Evolutionary conservation across 2,113 vertebrate species (phyloP).

Genomic region (Pica pica): DNA sequence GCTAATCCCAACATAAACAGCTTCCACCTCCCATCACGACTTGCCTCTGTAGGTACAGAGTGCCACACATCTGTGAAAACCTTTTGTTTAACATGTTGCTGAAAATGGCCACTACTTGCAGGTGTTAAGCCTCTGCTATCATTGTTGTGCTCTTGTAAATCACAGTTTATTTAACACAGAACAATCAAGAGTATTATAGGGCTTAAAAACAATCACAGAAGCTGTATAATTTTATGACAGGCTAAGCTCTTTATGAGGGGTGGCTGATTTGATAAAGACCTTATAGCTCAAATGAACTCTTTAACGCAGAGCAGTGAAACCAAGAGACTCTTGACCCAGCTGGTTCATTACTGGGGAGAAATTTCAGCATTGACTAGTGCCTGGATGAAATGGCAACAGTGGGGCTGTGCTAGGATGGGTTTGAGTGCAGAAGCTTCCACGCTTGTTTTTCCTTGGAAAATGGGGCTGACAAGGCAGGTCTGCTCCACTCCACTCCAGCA

Average conservation of each 20-base stretch:
- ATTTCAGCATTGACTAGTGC: background rate
- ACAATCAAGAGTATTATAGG: slow-evolving; percentile 67
- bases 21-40: background rate
- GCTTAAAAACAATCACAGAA: slow-evolving; percentile 73
- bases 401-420: background rate
- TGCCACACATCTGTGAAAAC: slow-evolving; percentile 23
- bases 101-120: background rate
- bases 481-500: background rate
- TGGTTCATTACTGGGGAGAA: background rate
- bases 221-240: slow-evolving; percentile 17
- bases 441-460: background rate
- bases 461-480: background rate
- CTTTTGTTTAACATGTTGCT: slow-evolving; percentile 24
- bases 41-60: background rate
- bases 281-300: slow-evolving; percentile 8
- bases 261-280: slow-evolving; percentile 41
- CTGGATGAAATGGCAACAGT: background rate
- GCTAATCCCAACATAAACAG: slow-evolving; percentile 22
- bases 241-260: slow-evolving; percentile 47
- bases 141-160: slow-evolving; percentile 48
- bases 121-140: slow-evolving; percentile 38
- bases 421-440: background rate
- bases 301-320: background rate
- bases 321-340: background rate
- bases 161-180: slow-evolving; percentile 69